These are phyloP conservation scores for zebrafish (Danio rerio) DNA, from an alignment of 2,113 vertebrate genomes.

Conservation along the genomic window DNA sequence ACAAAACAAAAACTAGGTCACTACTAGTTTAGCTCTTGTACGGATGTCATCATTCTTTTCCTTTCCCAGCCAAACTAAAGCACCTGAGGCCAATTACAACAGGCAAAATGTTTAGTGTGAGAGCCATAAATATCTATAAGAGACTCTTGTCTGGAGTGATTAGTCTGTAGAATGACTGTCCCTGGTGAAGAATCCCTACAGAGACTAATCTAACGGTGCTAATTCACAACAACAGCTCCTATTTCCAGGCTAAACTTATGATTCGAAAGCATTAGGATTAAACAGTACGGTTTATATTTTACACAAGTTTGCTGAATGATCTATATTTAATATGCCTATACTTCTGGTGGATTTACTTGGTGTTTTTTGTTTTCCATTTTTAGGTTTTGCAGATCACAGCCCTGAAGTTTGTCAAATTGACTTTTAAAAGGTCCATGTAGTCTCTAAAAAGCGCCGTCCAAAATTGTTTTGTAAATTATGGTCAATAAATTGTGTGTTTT, in stretches of 20 bases:
- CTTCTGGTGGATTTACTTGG: not conserved
- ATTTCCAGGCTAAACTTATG: not conserved
- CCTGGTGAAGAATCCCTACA: not conserved
- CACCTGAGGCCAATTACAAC: not conserved
- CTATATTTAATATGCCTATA: not conserved
- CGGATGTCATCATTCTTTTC: not conserved
- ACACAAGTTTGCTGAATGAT: not conserved
- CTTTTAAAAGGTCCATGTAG: not conserved
- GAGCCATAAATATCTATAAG: not conserved
- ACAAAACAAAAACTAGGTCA: no score
- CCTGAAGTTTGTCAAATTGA: not conserved
- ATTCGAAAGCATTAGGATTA: not conserved
- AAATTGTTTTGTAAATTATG: not conserved
- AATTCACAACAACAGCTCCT: constrained; percentile 9
- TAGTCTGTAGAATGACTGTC: not conserved
- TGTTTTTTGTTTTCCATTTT: not conserved
- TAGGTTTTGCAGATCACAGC: not conserved
- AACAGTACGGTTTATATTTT: not conserved
- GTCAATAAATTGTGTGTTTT: not conserved
- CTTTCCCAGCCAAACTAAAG: not conserved
- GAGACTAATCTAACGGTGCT: not conserved
- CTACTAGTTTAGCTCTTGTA: not conserved
- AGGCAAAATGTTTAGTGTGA: not conserved
- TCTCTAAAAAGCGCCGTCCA: not conserved
- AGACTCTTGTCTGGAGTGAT: not conserved